Base-by-base conservation (phyloP, 2,888 invertebrate genomes). In the Pseudeuparius sepicola region DNA sequence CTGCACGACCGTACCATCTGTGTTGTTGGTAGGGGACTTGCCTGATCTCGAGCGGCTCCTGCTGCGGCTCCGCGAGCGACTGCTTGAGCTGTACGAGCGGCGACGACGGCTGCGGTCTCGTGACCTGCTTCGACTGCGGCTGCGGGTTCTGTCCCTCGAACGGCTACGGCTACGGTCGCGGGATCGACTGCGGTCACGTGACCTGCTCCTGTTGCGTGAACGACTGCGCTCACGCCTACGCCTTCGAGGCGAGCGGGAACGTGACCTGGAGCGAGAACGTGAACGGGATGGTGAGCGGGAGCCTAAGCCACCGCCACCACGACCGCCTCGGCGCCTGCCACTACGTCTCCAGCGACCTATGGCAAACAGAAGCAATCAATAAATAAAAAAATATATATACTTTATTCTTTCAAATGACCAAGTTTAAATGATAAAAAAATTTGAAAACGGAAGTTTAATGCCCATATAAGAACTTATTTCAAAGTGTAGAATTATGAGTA, bases 301-400 rank as follows among this genome's bases (percentile, higher is more conserved):
- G 6, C n/a, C n/a, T 20, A n/a, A 7, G 39, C 9, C 39, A 10
- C 18, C 18, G 4, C 18, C 9, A 18, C 31, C 31, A 18, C 31
- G 13, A 13, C 51, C 57, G 49, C 46, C 57, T 46, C 50, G 52
- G 53, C 49, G 46, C 46, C 65, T 44, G 49, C 63, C 51, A 42
- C 56, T 60, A 55, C 63, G 59, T 32, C 41, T 35, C 41, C 41
- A 41, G 9, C 41, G 35, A 36, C 41, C 41, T 41, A 20, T 12
- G 11, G 36, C 24, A 37, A 42, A 27, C 5, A 28, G 26, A 26
- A 28, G 13, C 20, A 28, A 29, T 15, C 25, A 10, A 7, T 31
- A 20, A 9, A 18, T 12, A 28, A 12, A 14, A 24, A 13, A n/a
- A 4, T 4, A 35, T 17, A 32, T n/a, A n/a, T n/a, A n/a, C n/a